Evolutionary conservation across 2,888 invertebrate species (phyloP), one percentile per base, ranked within the genome.

Genomic region (Oscheius sp.): DNA sequence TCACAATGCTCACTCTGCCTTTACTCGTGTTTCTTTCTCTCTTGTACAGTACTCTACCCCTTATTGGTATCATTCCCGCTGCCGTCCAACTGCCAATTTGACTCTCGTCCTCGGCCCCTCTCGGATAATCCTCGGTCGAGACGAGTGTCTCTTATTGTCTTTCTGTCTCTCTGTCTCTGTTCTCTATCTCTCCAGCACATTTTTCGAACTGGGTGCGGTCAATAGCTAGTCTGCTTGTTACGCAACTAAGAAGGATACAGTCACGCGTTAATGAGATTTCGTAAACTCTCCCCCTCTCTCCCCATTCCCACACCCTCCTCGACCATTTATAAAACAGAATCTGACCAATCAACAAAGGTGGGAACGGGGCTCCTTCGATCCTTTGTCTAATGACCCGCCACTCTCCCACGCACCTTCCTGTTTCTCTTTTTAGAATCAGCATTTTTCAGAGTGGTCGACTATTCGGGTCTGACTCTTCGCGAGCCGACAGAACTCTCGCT

Each of bases 371-470:
- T 21, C 63, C 68, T 48, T 53, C 13, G 68, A 21, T 32, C 68
- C 66, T 66, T 66, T 66, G 66, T 60, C 60, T 35, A 29, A 21
- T 32, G 58, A 33, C 60, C 35, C 37, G 0, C 21, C 21, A 42
- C 42, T 42, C 60, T 10, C 37, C 3, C 53, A 53, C 29, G 5
- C 37, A 42, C 42, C 42, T 63, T 63, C 63, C 63, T 47, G 47
- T 63, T 63, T 60, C 60, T 55, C 55, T 48, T 29, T 50, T 21
- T 50, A 48, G 13, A 48, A 10, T 47, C 32, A 42, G 53, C 70
- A 35, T 47, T 58, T 80, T 83, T 50, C 78, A 84, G 83, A 80
- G 82, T 84, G 33, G 76, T 84, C 57, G 83, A 84, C 77, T 80
- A 76, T 70, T 80, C 79, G 51, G 83, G 82, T 58, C 71, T 84